Evolutionary conservation across 2,797 vertebrate species (phyloP).

Genomic region (Coendou prehensilis): DNA sequence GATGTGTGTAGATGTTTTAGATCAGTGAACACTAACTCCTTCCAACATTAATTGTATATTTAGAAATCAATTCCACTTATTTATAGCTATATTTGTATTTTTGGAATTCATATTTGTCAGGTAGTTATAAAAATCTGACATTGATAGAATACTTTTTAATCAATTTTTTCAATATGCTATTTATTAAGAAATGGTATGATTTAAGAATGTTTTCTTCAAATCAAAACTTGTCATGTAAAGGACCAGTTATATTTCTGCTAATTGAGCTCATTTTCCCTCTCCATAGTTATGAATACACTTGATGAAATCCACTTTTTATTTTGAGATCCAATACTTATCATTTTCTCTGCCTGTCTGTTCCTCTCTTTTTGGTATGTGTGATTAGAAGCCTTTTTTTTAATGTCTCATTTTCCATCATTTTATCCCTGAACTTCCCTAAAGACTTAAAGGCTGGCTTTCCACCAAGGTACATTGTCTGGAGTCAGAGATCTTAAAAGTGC

Average conservation of each 20-base stretch:
- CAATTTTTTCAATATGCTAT: not conserved
- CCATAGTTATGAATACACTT: not conserved
- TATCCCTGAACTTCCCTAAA: not conserved
- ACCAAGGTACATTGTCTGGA: conserved; percentile 66
- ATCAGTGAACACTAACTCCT: not conserved
- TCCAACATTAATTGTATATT: conserved; percentile 45
- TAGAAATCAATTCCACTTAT: conserved; percentile 30
- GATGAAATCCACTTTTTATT: conserved; percentile 71
- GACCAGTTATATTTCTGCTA: not conserved
- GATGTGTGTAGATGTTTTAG: not conserved
- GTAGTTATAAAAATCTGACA: conserved; percentile 46
- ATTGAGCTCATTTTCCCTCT: conserved; percentile 17
- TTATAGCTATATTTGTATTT: conserved; percentile 44
- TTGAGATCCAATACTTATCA: not conserved
- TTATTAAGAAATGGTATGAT: conserved; percentile 56
- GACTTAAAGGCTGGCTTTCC: conserved; percentile 59
- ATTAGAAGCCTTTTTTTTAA: conserved; percentile 28
- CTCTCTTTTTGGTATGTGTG: not conserved
- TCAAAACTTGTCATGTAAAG: conserved; percentile 24
- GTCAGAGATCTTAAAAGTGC: conserved; percentile 66
- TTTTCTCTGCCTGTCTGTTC: not conserved
- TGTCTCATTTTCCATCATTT: conserved; percentile 75
- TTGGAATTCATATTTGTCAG: conserved; percentile 43
- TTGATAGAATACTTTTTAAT: not conserved
- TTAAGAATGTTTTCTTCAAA: conserved; percentile 55